phyloP scores from a whole-genome alignment of 2,113 vertebrate species.

The Camelus bactrianus region DNA sequence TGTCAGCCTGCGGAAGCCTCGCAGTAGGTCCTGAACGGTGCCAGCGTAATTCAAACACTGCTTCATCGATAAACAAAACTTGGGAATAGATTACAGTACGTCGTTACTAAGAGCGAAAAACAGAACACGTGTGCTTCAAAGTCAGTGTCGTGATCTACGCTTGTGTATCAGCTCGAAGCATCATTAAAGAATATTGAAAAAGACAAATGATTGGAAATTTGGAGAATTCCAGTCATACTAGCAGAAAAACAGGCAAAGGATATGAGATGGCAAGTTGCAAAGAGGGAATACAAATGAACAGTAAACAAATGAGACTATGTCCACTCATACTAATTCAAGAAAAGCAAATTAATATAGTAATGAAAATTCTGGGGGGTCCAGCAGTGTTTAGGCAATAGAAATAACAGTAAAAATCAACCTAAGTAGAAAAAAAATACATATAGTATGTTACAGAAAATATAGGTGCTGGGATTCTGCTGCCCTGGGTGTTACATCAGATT shows the following conservation, averaged over 20 bases:
- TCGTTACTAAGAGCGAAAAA: background rate
- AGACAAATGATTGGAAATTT: background rate
- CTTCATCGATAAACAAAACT: background rate
- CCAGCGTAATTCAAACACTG: rapidly evolving
- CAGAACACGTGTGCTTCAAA: background rate
- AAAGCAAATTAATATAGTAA: background rate
- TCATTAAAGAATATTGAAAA: background rate
- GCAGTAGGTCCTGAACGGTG: rapidly evolving
- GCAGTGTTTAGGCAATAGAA: background rate
- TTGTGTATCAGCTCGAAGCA: background rate
- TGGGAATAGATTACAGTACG: background rate
- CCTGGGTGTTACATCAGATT: background rate
- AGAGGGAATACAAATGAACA: background rate
- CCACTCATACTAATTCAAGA: background rate
- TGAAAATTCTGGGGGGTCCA: background rate
- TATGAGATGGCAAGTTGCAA: background rate
- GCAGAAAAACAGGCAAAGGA: background rate
- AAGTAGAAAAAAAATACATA: background rate
- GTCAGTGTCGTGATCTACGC: background rate
- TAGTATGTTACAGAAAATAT: background rate
- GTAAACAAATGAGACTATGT: background rate
- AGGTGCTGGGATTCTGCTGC: background rate
- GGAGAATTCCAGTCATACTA: background rate
- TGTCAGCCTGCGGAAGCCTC: rapidly evolving
- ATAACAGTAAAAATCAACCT: background rate